phyloP scores from a whole-genome alignment of 2,113 vertebrate species.

The Gopherus evgoodei region DNA sequence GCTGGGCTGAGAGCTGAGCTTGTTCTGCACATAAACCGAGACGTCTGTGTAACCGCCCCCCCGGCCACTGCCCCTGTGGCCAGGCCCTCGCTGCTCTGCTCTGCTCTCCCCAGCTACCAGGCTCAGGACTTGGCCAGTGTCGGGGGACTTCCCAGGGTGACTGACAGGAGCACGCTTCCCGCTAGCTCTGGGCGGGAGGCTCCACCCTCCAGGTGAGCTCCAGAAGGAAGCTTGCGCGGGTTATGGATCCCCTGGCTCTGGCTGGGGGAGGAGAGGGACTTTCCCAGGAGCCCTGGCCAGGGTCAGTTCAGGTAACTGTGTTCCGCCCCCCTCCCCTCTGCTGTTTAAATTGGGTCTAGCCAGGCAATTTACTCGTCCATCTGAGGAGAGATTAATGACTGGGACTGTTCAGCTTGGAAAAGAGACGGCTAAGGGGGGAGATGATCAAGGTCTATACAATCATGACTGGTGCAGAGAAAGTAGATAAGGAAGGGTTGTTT shows the following conservation, averaged over 20 bases:
- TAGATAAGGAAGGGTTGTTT: too few species aligned
- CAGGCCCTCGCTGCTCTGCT: too few species aligned
- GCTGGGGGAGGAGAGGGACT: not conserved
- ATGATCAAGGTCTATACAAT: too few species aligned
- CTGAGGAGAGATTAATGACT: too few species aligned
- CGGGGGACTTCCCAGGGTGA: not conserved
- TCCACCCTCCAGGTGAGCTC: too few species aligned
- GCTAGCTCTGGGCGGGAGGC: too few species aligned
- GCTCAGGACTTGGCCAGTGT: not conserved
- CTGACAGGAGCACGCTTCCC: not conserved
- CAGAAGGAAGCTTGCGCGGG: too few species aligned
- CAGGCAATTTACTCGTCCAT: too few species aligned
- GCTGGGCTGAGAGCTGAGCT: not conserved
- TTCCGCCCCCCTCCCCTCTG: not conserved
- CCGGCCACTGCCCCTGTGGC: not conserved
- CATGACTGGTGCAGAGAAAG: too few species aligned
- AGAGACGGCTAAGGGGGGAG: too few species aligned
- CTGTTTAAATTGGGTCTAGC: not conserved
- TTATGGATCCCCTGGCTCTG: not conserved
- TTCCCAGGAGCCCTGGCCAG: not conserved
- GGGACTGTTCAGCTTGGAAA: too few species aligned
- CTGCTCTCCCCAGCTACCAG: not conserved
- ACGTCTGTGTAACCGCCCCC: accelerated
- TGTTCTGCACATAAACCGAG: not conserved
- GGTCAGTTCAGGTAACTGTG: not conserved